Evolutionary conservation across 2,797 vertebrate species (phyloP).

Genomic region (Enteromius radiatus): DNA sequence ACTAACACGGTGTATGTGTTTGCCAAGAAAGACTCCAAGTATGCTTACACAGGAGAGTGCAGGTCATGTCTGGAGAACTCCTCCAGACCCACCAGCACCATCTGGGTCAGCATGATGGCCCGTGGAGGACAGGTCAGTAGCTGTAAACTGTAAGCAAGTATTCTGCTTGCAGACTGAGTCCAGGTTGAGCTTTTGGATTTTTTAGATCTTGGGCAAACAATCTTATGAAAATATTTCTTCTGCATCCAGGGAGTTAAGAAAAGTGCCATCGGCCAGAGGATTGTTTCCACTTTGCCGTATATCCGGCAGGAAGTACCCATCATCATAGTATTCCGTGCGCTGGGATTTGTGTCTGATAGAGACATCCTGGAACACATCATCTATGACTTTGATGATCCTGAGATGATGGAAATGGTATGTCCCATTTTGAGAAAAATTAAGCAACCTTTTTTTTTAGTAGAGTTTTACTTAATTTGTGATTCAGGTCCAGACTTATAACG

Average conservation of each 20-base stretch:
- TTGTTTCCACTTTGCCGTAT: slow-evolving; percentile 95
- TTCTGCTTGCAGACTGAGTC: background rate
- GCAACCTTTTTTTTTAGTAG: background rate
- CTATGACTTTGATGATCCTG: slow-evolving; percentile 98
- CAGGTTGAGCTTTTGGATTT: background rate
- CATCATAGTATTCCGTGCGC: slow-evolving; percentile 95
- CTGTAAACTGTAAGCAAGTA: background rate
- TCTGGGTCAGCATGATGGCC: slow-evolving; percentile 99
- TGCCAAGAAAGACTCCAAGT: slow-evolving; percentile 98
- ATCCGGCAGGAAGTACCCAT: slow-evolving; percentile 99
- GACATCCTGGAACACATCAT: slow-evolving; percentile 99
- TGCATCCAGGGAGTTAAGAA: slow-evolving; percentile 91
- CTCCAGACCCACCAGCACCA: slow-evolving; percentile 96
- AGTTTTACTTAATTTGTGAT: background rate
- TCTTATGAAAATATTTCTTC: background rate
- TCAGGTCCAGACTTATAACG: background rate
- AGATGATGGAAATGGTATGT: slow-evolving; percentile 99
- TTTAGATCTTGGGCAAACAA: background rate
- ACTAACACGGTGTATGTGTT: slow-evolving; percentile 99
- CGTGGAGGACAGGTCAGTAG: slow-evolving; percentile 92
- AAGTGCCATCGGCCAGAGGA: slow-evolving; percentile 97
- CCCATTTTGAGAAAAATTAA: background rate
- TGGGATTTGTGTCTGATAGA: slow-evolving; percentile 96
- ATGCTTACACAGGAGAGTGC: slow-evolving; percentile 96
- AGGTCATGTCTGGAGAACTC: slow-evolving; percentile 97